Conservation (phyloP, 2,113 vertebrate species). For the Callocephalon fimbriatum region DNA sequence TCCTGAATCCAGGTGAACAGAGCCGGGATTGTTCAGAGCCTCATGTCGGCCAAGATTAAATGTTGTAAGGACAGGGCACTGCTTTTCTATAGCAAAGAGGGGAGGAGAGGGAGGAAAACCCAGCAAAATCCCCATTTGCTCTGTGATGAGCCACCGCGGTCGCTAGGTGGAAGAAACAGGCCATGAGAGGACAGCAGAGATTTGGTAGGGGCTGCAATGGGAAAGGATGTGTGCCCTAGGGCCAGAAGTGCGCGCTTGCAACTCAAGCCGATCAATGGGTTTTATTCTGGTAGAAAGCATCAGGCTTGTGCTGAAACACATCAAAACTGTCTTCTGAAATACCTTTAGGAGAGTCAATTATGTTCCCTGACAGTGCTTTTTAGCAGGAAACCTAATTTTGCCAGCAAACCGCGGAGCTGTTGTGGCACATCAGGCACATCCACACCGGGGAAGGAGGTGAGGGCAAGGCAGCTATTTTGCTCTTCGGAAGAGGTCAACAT, state of each 20-base stretch:
- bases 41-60: not conserved
- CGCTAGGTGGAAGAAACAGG: not conserved
- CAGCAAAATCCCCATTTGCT: not conserved
- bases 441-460: not conserved
- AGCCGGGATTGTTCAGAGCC: not conserved
- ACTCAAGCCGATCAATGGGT: not conserved
- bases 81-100: not conserved
- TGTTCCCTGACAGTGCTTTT: not conserved
- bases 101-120: not conserved
- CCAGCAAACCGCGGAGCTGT: not conserved
- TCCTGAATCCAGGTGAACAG: constrained; percentile 18
- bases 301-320: not conserved
- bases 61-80: not conserved
- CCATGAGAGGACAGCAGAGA: not conserved
- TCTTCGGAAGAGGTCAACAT: not conserved
- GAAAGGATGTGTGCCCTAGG: not conserved
- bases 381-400: not conserved
- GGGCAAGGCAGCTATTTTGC: not conserved
- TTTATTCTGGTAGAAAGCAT: not conserved
- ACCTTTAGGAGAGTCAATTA: not conserved
- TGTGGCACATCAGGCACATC: accelerated
- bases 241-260: not conserved
- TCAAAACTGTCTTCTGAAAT: not conserved
- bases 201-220: not conserved
- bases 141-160: not conserved